Evolutionary conservation across 2,113 vertebrate species (phyloP).

Genomic region (Taxidea taxus): DNA sequence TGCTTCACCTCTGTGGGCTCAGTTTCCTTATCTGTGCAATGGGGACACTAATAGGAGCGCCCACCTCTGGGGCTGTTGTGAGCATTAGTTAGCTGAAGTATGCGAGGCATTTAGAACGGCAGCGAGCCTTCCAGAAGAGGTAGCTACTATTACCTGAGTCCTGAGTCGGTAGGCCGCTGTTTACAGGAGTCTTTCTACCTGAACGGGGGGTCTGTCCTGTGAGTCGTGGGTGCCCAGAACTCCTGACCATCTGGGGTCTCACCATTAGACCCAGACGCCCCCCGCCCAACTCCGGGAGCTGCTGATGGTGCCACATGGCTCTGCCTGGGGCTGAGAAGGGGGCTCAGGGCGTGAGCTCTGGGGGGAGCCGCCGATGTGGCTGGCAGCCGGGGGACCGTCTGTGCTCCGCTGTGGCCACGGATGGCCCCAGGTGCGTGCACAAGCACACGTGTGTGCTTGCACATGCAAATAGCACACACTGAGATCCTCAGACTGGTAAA

Average conservation of each 20-base stretch:
- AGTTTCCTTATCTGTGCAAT: background rate
- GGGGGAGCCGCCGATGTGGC: background rate
- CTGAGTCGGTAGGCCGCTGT: background rate
- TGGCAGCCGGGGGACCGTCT: background rate
- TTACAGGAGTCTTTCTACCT: background rate
- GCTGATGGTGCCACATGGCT: background rate
- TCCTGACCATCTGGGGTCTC: background rate
- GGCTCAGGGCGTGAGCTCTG: background rate
- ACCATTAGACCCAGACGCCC: rapidly evolving
- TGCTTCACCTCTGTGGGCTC: background rate
- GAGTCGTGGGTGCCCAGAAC: background rate
- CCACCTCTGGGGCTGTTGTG: background rate
- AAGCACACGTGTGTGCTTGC: background rate
- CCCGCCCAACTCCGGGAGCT: background rate
- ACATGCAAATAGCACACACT: rapidly evolving
- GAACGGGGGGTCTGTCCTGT: background rate
- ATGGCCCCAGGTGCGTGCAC: rapidly evolving
- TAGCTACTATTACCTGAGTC: background rate
- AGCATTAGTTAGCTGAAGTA: background rate
- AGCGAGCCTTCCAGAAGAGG: background rate
- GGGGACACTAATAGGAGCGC: background rate
- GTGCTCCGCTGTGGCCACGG: background rate
- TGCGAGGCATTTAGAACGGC: background rate
- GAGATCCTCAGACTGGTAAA: background rate
- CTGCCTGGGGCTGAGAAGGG: background rate